Evolutionary conservation across 2,888 invertebrate species (phyloP).

Genomic region (Agrotis exclamationis): DNA sequence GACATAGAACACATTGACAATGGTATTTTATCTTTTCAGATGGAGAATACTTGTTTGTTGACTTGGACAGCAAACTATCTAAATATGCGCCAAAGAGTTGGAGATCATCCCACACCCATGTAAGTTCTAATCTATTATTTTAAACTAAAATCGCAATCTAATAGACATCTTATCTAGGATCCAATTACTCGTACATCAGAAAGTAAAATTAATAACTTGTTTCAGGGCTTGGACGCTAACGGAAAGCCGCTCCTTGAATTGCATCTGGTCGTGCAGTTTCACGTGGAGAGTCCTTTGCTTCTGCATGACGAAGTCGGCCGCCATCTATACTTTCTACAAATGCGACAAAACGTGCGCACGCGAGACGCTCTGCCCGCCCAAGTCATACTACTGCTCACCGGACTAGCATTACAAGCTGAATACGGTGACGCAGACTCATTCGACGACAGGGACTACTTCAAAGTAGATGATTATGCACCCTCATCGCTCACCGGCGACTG

Average conservation of each 20-base stretch:
- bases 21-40: conserved; percentile 92
- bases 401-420: conserved; percentile 98
- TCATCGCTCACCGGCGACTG: conserved; percentile 92
- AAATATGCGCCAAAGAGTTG: conserved; percentile 99
- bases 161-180: not conserved
- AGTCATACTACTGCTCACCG: conserved; percentile 95
- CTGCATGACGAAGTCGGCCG: conserved; percentile 97
- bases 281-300: conserved; percentile 97
- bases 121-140: conserved; percentile 86
- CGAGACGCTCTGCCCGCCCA: conserved; percentile 92
- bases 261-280: conserved; percentile 98
- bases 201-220: conserved; percentile 41
- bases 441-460: conserved; percentile 92
- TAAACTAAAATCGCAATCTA: not conserved
- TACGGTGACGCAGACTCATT: conserved; percentile 94
- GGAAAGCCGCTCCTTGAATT: conserved; percentile 97
- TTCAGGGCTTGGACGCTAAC: conserved; percentile 96
- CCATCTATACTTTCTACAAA: conserved; percentile 98
- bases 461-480: conserved; percentile 96
- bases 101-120: conserved; percentile 98
- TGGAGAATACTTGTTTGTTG: conserved; percentile 98
- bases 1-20: conserved; percentile 11
- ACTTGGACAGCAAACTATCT: conserved; percentile 98
- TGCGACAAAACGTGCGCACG: conserved; percentile 96
- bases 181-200: conserved; percentile 12